Percentiles rank a stretch among this genome's conserved stretches.
phyloP scores from a whole-genome alignment of 2,888 invertebrate species.

The Iphiclides podalirius region DNA sequence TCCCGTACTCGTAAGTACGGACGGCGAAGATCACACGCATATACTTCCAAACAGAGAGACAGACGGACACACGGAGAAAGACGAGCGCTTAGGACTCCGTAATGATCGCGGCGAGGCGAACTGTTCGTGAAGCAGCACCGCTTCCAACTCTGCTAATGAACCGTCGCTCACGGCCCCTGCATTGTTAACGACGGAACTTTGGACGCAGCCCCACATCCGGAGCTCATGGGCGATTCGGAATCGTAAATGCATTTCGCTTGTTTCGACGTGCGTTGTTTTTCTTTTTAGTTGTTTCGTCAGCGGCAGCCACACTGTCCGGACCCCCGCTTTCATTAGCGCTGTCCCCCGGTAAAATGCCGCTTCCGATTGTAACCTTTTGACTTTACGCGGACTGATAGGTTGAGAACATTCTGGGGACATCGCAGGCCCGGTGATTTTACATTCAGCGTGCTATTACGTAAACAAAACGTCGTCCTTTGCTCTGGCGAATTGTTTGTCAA shows the following conservation, averaged over 20 bases:
- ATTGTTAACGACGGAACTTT: conserved; percentile 19
- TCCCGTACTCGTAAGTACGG: too few relatives aligned
- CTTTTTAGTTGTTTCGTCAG: conserved; percentile 42
- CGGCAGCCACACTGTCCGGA: conserved; percentile 40
- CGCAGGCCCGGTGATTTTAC: conserved; percentile 7
- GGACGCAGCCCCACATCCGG: conserved; percentile 8
- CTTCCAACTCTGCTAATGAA: background rate
- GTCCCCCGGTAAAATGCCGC: conserved; percentile 30
- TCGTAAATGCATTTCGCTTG: conserved; percentile 33
- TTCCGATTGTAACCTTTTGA: conserved; percentile 25
- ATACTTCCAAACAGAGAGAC: too few relatives aligned
- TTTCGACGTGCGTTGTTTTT: too few relatives aligned
- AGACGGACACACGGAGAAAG: too few relatives aligned
- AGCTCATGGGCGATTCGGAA: conserved; percentile 32
- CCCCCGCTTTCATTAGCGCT: conserved; percentile 51
- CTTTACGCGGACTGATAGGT: conserved; percentile 23
- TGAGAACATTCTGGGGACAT: conserved; percentile 13
- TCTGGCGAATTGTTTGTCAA: too few relatives aligned
- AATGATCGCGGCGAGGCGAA: too few relatives aligned
- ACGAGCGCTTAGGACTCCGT: too few relatives aligned
- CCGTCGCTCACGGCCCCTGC: background rate
- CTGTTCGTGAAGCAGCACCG: too few relatives aligned
- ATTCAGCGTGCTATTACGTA: background rate
- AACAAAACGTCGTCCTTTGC: too few relatives aligned
- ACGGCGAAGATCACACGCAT: too few relatives aligned